These are phyloP conservation scores for Eupelmus urozonus DNA, from an alignment of 2,888 invertebrate genomes.

Conservation along the genomic window DNA sequence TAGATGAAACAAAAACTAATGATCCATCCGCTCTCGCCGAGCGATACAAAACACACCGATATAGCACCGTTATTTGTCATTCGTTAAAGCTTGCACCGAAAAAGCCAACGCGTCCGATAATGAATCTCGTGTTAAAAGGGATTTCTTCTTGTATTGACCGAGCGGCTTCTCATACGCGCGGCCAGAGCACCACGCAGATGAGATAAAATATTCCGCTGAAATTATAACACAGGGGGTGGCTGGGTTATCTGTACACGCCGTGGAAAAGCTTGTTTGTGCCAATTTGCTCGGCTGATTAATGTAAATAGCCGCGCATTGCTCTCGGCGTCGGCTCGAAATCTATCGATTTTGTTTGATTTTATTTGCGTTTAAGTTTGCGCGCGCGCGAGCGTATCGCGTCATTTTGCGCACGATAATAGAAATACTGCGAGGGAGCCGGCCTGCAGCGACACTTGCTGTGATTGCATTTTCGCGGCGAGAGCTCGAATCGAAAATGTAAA, in stretches of 20 bases:
- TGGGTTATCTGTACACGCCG: too few species aligned
- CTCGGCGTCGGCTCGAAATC: not conserved
- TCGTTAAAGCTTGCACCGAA: not conserved
- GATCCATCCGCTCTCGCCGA: too few species aligned
- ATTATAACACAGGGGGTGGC: conserved; percentile 1
- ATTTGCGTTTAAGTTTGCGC: conserved; percentile 21
- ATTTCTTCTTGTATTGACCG: conserved; percentile 6
- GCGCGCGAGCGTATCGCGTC: too few species aligned
- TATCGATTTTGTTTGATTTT: conserved; percentile 40
- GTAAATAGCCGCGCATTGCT: conserved; percentile 36
- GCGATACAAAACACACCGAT: too few species aligned
- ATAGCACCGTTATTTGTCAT: too few species aligned
- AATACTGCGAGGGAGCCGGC: too few species aligned
- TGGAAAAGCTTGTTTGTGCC: conserved; percentile 39
- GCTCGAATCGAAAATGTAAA: too few species aligned
- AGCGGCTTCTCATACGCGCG: not conserved
- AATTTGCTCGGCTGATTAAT: conserved; percentile 47
- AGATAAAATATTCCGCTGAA: conserved; percentile 33
- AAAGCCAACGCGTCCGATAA: conserved; percentile 10
- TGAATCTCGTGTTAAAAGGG: not conserved
- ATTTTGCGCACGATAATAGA: not conserved
- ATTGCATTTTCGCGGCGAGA: conserved; percentile 12
- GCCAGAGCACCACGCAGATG: not conserved
- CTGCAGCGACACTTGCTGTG: not conserved
- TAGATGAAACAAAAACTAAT: too few species aligned